Evolutionary conservation across 2,113 vertebrate genomes (phyloP).

Genomic region (Eudyptes chrysolophus): DNA sequence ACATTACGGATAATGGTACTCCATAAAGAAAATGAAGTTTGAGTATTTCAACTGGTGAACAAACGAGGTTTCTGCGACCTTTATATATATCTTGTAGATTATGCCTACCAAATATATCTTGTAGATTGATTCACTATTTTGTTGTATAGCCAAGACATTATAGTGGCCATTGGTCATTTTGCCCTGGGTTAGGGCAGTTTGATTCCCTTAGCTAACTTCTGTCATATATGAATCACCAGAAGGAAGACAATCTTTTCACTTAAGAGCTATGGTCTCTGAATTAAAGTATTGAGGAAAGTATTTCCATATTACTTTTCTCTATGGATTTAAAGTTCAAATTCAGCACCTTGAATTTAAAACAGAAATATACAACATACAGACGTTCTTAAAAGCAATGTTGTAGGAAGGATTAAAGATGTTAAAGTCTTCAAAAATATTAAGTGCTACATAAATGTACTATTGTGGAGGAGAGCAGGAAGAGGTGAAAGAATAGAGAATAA

Average conservation of each 20-base stretch:
- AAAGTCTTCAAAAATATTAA: neutral
- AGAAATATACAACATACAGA: neutral
- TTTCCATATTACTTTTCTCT: neutral
- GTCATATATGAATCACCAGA: neutral
- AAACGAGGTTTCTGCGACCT: neutral
- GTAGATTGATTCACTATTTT: neutral
- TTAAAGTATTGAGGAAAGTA: neutral
- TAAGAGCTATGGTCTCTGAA: neutral
- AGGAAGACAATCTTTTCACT: neutral
- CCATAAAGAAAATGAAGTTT: neutral
- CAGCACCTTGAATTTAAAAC: neutral
- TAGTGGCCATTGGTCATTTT: neutral
- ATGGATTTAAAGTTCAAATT: neutral
- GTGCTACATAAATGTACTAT: neutral
- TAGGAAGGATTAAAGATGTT: neutral
- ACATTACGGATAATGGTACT: neutral
- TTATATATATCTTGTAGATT: neutral
- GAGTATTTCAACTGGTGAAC: neutral
- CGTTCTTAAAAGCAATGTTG: neutral
- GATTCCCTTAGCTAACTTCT: neutral
- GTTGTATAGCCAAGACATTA: neutral
- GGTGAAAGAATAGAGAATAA: neutral
- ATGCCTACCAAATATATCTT: neutral
- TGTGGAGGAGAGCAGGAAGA: neutral
- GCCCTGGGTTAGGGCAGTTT: neutral